Percentiles rank a stretch among this genome's conserved stretches.
Conservation (phyloP, 2,888 invertebrate species). For the Cosmorhoe ocellata region DNA sequence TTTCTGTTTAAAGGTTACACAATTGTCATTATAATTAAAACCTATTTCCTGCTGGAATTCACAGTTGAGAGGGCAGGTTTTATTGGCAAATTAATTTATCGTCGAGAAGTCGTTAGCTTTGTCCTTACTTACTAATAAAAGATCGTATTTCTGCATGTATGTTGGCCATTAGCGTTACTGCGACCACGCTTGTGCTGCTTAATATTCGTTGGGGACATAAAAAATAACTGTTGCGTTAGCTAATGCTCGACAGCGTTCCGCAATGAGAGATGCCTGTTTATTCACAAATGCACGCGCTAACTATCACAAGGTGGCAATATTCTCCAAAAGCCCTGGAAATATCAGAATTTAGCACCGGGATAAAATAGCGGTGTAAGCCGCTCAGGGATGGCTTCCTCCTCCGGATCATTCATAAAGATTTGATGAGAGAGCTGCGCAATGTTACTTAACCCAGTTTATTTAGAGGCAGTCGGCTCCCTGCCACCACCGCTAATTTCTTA, state of each 20-base stretch:
- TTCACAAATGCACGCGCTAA: constrained; percentile 16
- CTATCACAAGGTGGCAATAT: constrained; percentile 13
- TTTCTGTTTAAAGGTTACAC: constrained; percentile 43
- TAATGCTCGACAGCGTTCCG: constrained; percentile 33
- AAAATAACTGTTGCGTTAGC: constrained; percentile 49
- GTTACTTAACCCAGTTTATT: constrained; percentile 39
- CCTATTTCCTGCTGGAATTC: constrained; percentile 41
- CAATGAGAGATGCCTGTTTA: constrained; percentile 31
- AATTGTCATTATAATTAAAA: constrained; percentile 46
- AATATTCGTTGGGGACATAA: constrained; percentile 46
- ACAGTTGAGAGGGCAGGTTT: constrained; percentile 38
- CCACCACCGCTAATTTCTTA: constrained; percentile 61
- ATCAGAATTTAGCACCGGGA: constrained; percentile 18
- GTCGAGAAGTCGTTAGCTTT: constrained; percentile 51
- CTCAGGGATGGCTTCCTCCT: constrained; percentile 26
- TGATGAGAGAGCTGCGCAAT: constrained; percentile 37
- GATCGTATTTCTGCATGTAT: constrained; percentile 46
- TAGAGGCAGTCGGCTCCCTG: constrained; percentile 24
- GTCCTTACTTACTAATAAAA: constrained; percentile 45
- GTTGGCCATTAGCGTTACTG: constrained; percentile 51
- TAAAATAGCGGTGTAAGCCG: constrained; percentile 28
- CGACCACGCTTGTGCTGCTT: constrained; percentile 42
- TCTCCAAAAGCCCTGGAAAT: constrained; percentile 13
- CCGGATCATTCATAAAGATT: constrained; percentile 34
- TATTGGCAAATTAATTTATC: constrained; percentile 57